Evolutionary conservation across 35 echinoderm and acorn worm species (phyloP), one percentile per base, ranked within the genome.

Genomic region (Ptychodera flava): DNA sequence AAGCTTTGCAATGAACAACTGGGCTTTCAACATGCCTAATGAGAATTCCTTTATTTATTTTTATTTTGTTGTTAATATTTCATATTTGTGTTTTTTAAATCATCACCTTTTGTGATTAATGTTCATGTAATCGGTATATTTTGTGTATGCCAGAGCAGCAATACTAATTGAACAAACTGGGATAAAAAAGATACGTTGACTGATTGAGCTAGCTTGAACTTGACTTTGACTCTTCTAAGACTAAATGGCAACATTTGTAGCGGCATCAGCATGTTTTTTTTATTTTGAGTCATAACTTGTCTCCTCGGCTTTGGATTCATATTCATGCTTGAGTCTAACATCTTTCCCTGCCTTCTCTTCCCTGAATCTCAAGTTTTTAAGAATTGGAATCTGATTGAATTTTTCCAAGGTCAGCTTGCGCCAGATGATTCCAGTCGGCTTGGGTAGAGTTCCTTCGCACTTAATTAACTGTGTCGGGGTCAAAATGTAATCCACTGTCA

Each of bases 401-500:
- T 97, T 97, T 76, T 93, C 85, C 79, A 64, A 30, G 1, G 91
- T 88, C 37, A 97, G 78, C 36, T 85, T 93, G 2, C 80, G 38
- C 94, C 94, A 97, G 1, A 90, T 36, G 52, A 97, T 93, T 16
- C 94, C 94, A 16, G 84, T 79, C 0, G 94, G 94, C 37, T 82
- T 83, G 10, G 38, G n/a, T 0, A 79, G 64, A 32, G 77, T 38
- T 16, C 84, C 79, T 16, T 87, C 85, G 32, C 94, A 97, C 53
- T 87, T 33, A 33, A 97, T 97, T 1, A 83, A 85, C 78, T 32
- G 29, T 0, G 94, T 97, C 10, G 94, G 94, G 16, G 94, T 97
- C 16, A 97, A 37, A 84, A 97, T 93, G 82, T 80, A 93, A 79
- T 97, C 94, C 76, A 97, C 94, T 0, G 87, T 84, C 16, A 97